Evolutionary conservation across 92 coral and sea anemone genomes (phyloP), one percentile per base, ranked within the genome.

Genomic region (Chrysogorgia sp.): DNA sequence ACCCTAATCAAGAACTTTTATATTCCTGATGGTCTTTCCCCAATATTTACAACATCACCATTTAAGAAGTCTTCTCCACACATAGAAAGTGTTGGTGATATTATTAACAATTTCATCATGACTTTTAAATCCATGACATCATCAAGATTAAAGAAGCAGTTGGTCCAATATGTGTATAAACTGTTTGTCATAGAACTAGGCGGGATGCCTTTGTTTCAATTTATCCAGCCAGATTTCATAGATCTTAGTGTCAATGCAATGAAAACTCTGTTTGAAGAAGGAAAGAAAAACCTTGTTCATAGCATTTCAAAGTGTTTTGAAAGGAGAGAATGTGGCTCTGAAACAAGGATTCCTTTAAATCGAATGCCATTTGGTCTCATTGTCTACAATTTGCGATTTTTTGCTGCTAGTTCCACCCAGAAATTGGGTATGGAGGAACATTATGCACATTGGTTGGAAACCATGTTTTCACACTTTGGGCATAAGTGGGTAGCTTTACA

Each of bases 391-490:
- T 34, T 86, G 29, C 33, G 89, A 2, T 86, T 86, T 29, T 86
- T 86, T 29, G 31, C 79, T 26, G 50, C 71, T n/a, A 71, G 34
- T 0, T 19, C 1, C 14, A 80, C 88, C 0, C 88, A 80, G 24
- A 84, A 63, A 45, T 40, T 88, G 6, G 75, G 82, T 6, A 69
- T 79, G n/a, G 91, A 88, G 48, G 86, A 80, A 0, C 88, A 88
- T 23, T 88, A 84, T 80, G 84, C 67, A 0, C 10, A 48, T 10
- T 87, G 91, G 88, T 43, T 31, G 13, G 88, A 87, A 53, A 78
- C 91, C 0, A 83, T 87, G 88, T 83, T 83, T 71, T 75, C 82
- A 14, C 91, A 88, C 19, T 84, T 88, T 80, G 84, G 88, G 3
- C 88, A 84, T 49, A 80, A 67, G 79, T 88, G 89, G 87, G 21